These are phyloP conservation scores for Tanytarsus gracilentus DNA, from an alignment of 2,888 invertebrate species.

Conservation along the genomic window DNA sequence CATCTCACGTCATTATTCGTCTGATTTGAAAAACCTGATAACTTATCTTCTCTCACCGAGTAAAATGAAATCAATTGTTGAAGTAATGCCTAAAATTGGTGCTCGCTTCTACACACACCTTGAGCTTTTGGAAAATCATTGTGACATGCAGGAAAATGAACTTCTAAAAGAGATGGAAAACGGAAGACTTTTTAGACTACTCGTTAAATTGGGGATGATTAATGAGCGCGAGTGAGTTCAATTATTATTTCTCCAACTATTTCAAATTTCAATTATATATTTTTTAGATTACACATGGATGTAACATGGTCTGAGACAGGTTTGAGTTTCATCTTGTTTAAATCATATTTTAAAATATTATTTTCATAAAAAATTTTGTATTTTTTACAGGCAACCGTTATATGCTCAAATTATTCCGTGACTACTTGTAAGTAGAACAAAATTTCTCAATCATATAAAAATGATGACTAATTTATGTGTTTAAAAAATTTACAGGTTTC, in stretches of 20 bases:
- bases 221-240: constrained; percentile 90
- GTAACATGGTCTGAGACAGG: constrained; percentile 89
- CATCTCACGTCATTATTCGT: constrained; percentile 81
- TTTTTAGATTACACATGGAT: constrained; percentile 77
- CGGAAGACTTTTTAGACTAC: constrained; percentile 79
- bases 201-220: constrained; percentile 86
- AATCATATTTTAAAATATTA: background rate
- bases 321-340: background rate
- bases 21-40: constrained; percentile 89
- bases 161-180: constrained; percentile 90
- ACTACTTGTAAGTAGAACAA: constrained; percentile 64
- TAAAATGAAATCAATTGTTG: constrained; percentile 27
- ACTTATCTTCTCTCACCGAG: constrained; percentile 47
- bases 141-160: constrained; percentile 84
- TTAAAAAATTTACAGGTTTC: no score
- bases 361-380: background rate
- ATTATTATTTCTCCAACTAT: background rate
- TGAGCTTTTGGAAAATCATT: constrained; percentile 78
- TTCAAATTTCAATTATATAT: background rate
- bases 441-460: no score
- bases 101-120: constrained; percentile 94
- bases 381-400: constrained; percentile 76
- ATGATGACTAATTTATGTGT: no score
- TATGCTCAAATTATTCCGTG: constrained; percentile 94
- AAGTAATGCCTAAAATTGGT: constrained; percentile 95